phyloP scores from a whole-genome alignment of 2,113 vertebrate genomes.

The Plestiodon gilberti region DNA sequence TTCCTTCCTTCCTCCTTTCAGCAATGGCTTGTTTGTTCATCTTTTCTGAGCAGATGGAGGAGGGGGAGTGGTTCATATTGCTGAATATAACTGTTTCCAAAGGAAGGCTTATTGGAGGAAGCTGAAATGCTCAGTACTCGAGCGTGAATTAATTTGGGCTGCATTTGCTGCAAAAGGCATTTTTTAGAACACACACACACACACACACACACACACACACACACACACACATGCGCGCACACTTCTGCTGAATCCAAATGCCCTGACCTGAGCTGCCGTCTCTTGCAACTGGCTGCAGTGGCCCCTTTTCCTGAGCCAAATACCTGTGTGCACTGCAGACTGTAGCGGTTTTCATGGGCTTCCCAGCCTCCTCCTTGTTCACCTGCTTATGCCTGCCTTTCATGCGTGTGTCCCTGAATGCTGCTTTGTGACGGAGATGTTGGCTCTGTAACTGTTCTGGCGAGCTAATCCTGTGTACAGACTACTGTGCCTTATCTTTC shows the following conservation, averaged over 20 bases:
- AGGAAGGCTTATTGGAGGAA: slow-evolving; percentile 68
- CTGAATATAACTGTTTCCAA: slow-evolving; percentile 77
- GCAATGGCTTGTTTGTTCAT: slow-evolving; percentile 75
- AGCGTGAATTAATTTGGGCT: slow-evolving; percentile 74
- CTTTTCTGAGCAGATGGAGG: slow-evolving; percentile 74
- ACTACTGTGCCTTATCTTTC: slow-evolving; percentile 47
- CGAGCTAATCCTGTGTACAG: slow-evolving; percentile 54
- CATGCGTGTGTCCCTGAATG: neutral
- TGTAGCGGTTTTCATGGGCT: slow-evolving; percentile 21
- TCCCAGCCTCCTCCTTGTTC: neutral
- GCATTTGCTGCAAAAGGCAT: slow-evolving; percentile 70
- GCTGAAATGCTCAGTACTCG: slow-evolving; percentile 70
- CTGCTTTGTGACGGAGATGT: neutral
- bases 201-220: slow-evolving; percentile 33
- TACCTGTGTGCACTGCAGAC: slow-evolving; percentile 16
- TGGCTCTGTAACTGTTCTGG: neutral
- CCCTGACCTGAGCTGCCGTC: slow-evolving; percentile 48
- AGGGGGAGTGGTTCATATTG: slow-evolving; percentile 71
- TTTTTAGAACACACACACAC: slow-evolving; percentile 31
- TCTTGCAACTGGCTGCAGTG: slow-evolving; percentile 52
- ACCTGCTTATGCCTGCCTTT: slow-evolving; percentile 25
- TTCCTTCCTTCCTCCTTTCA: slow-evolving; percentile 75
- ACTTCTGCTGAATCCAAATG: slow-evolving; percentile 39
- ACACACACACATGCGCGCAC: neutral
- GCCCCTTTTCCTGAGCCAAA: slow-evolving; percentile 51